Evolutionary conservation across 2,113 vertebrate species (phyloP).

Genomic region (Gracilinanus agilis): DNA sequence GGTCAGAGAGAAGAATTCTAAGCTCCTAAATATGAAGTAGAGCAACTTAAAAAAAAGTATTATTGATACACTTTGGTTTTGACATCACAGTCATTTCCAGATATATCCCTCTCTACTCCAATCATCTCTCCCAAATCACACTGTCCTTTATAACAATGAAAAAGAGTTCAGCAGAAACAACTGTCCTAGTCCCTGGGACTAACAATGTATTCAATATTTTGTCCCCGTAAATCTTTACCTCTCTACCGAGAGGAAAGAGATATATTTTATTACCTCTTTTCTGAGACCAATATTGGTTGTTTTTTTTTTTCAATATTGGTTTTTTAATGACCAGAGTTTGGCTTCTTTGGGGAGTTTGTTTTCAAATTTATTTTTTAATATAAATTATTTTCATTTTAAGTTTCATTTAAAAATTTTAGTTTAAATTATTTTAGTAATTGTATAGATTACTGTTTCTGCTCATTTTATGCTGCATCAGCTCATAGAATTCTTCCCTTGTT

Average conservation of each 20-base stretch:
- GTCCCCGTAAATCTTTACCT: neutral
- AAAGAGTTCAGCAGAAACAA: neutral
- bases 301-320: neutral
- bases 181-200: neutral
- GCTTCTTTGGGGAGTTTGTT: neutral
- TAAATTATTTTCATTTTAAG: too few relatives aligned
- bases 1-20: neutral
- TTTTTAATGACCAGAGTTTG: neutral
- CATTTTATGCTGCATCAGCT: neutral
- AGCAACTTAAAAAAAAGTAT: neutral
- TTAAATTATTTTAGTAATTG: neutral
- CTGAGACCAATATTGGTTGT: neutral
- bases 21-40: neutral
- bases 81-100: neutral
- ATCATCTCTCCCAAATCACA: neutral
- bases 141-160: neutral
- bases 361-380: too few relatives aligned
- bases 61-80: neutral
- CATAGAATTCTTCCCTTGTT: neutral
- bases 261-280: neutral
- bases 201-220: neutral
- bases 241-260: neutral
- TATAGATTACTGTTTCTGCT: neutral
- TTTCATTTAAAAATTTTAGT: neutral
- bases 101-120: neutral